phyloP scores from a whole-genome alignment of 2,888 invertebrate genomes.

The Patella depressa region DNA sequence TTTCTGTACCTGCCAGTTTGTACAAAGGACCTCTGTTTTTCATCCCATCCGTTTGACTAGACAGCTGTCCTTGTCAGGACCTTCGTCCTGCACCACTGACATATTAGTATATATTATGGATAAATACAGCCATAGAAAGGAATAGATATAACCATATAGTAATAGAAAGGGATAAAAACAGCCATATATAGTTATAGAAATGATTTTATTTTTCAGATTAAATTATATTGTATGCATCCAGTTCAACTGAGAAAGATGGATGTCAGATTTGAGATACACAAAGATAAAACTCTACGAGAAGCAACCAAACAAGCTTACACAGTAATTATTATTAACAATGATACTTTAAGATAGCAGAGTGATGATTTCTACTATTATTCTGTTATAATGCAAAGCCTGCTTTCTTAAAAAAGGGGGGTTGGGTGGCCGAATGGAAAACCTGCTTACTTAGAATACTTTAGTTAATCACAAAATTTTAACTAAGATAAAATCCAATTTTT shows the following conservation, averaged over 20 bases:
- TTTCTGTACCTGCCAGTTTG: background rate
- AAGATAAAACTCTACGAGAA: constrained; percentile 76
- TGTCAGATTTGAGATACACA: constrained; percentile 76
- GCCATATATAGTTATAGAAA: background rate
- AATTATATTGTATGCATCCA: constrained; percentile 79
- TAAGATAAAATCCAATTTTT: no score
- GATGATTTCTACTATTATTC: background rate
- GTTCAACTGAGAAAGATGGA: constrained; percentile 74
- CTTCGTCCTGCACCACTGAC: no score
- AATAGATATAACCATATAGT: no score
- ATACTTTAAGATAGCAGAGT: background rate
- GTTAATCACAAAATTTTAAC: background rate
- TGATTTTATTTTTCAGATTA: constrained; percentile 70
- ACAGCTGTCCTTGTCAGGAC: no score
- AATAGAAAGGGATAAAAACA: no score
- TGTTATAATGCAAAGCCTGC: background rate
- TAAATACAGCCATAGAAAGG: no score
- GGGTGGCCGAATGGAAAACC: no score
- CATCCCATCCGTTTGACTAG: no score
- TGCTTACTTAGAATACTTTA: background rate
- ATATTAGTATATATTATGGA: no score
- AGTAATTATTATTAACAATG: constrained; percentile 54
- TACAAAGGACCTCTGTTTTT: no score
- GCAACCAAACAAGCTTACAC: constrained; percentile 77
- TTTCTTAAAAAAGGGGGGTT: background rate